A percentile compares a stretch with the other conserved stretches of the same genome.
phyloP scores from a whole-genome alignment of 2,113 vertebrate species.

The Microcebus ravelobensis region DNA sequence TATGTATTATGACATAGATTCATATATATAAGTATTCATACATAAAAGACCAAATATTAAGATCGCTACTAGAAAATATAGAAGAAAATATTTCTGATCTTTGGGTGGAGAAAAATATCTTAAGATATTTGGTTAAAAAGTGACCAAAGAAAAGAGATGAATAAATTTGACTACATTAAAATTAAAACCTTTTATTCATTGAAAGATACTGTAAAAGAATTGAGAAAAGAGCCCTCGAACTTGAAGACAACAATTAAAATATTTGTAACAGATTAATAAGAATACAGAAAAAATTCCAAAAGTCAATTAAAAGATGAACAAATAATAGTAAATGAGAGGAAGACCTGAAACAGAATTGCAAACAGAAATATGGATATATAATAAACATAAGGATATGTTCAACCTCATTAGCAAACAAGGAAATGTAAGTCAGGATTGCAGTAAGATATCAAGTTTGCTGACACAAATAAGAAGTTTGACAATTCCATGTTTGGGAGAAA shows the following conservation, averaged over 20 bases:
- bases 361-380: background rate
- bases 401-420: background rate
- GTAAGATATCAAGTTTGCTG: background rate
- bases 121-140: background rate
- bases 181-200: background rate
- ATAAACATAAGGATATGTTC: background rate
- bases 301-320: background rate
- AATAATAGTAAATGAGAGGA: background rate
- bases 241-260: background rate
- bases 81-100: background rate
- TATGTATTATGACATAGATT: background rate
- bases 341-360: background rate
- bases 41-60: conserved; percentile 8
- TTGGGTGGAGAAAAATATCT: background rate
- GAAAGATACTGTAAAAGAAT: background rate
- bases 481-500: background rate
- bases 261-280: background rate
- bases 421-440: background rate
- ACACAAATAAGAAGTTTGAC: background rate
- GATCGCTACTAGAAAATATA: background rate
- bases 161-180: background rate
- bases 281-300: background rate
- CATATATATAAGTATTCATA: background rate
- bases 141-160: background rate
- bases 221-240: background rate